Evolutionary conservation across 2,797 vertebrate genomes (phyloP).

Genomic region (Mallotus villosus): DNA sequence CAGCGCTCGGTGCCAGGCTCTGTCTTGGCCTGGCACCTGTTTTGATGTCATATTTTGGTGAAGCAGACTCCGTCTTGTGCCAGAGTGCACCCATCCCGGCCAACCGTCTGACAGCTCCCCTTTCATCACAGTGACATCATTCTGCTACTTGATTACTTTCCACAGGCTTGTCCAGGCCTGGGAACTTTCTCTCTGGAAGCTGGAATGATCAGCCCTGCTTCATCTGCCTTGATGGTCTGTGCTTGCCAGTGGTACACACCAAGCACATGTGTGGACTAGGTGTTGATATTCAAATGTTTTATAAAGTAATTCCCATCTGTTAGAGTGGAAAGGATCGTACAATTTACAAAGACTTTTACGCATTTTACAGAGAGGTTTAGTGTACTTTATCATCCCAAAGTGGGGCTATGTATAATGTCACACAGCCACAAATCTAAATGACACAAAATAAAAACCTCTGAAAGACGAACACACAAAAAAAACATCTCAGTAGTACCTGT

Average conservation of each 20-base stretch:
- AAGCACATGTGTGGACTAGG: constrained; percentile 32
- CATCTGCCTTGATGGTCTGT: no score
- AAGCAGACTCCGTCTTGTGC: constrained; percentile 54
- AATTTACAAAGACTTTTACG: no score
- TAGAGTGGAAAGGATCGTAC: no score
- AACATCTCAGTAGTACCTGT: no score
- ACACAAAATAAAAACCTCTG: background rate
- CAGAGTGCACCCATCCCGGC: constrained; percentile 64
- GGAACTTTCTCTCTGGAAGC: constrained; percentile 64
- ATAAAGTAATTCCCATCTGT: no score
- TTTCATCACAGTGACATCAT: constrained; percentile 77
- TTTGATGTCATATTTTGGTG: constrained; percentile 73
- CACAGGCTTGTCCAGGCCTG: constrained; percentile 66
- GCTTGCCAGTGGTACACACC: constrained; percentile 11
- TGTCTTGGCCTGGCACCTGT: constrained; percentile 62
- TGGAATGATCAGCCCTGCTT: constrained; percentile 58
- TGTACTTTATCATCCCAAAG: no score
- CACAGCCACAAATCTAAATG: no score
- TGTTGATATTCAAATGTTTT: constrained; percentile 26
- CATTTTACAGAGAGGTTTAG: no score
- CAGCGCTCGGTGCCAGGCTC: constrained; percentile 67
- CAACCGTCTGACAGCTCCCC: constrained; percentile 72
- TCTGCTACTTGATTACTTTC: constrained; percentile 77
- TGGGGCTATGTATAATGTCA: no score
- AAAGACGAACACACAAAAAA: background rate